A percentile compares a stretch with the other conserved stretches of the same genome.
Evolutionary conservation across 2,113 vertebrate genomes (phyloP).

Genomic region (Alligator mississippiensis): DNA sequence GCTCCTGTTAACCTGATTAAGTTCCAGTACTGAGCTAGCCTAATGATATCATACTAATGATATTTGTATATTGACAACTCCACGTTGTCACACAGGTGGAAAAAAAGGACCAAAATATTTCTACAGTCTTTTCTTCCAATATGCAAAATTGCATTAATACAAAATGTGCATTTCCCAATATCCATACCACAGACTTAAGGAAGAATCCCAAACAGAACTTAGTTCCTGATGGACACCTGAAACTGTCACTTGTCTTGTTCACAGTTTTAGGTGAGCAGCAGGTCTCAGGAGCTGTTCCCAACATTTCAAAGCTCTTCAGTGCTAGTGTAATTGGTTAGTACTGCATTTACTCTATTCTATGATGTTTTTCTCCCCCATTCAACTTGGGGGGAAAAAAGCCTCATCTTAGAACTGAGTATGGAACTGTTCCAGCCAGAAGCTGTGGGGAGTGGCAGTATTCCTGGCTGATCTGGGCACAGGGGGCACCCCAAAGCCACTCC

Average conservation of each 20-base stretch:
- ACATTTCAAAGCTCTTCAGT: not conserved
- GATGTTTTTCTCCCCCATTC: too few species aligned
- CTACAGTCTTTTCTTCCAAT: not conserved
- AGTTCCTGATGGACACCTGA: not conserved
- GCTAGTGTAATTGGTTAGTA: not conserved
- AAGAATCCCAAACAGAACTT: not conserved
- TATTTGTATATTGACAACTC: not conserved
- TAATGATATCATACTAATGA: not conserved
- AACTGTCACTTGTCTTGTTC: not conserved
- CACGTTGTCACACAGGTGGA: not conserved
- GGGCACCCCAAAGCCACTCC: too few species aligned
- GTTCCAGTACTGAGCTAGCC: not conserved
- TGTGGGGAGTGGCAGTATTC: too few species aligned
- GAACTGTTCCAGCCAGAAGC: too few species aligned
- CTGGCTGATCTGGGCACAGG: too few species aligned
- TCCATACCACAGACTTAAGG: not conserved
- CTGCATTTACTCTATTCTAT: too few species aligned
- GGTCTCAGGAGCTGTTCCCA: not conserved
- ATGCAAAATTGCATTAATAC: not conserved
- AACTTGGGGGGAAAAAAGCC: too few species aligned
- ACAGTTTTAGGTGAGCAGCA: not conserved
- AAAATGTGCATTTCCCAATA: not conserved
- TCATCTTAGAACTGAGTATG: too few species aligned
- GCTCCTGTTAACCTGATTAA: not conserved
- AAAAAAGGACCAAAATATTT: not conserved